These are phyloP conservation scores for Triplophysa siluroides DNA, from an alignment of 2,113 vertebrate genomes.

Conservation along the genomic window DNA sequence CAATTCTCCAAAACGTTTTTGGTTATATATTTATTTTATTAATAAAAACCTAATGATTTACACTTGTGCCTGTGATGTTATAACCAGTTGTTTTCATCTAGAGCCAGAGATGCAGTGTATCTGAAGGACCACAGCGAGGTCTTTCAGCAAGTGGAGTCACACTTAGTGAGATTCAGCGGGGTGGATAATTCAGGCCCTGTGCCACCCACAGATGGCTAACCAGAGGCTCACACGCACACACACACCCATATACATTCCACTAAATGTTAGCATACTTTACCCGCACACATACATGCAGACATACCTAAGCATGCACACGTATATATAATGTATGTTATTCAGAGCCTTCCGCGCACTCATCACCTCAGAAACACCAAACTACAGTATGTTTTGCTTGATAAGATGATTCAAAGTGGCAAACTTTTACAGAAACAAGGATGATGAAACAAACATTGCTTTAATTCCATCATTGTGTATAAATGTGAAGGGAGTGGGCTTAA, in stretches of 20 bases:
- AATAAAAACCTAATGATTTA: background rate
- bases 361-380: too few relatives aligned
- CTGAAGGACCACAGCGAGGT: conserved; percentile 57
- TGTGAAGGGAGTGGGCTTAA: background rate
- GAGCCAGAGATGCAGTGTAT: conserved; percentile 33
- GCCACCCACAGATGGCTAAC: conserved; percentile 51
- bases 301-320: background rate
- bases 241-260: conserved; percentile 10
- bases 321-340: background rate
- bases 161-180: conserved; percentile 67
- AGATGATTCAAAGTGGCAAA: too few relatives aligned
- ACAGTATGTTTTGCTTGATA: too few relatives aligned
- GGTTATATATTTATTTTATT: background rate
- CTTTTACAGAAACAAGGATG: too few relatives aligned
- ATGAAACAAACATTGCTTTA: background rate
- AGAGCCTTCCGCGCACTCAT: background rate
- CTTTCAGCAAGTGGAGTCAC: conserved; percentile 67
- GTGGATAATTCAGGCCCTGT: conserved; percentile 64
- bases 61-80: background rate
- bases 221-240: conserved; percentile 28
- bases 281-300: conserved; percentile 25
- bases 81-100: conserved; percentile 24
- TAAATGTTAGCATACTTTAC: background rate
- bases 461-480: background rate
- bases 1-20: background rate